phyloP scores from a whole-genome alignment of 2,888 invertebrate genomes.

The Heliconius hortense region DNA sequence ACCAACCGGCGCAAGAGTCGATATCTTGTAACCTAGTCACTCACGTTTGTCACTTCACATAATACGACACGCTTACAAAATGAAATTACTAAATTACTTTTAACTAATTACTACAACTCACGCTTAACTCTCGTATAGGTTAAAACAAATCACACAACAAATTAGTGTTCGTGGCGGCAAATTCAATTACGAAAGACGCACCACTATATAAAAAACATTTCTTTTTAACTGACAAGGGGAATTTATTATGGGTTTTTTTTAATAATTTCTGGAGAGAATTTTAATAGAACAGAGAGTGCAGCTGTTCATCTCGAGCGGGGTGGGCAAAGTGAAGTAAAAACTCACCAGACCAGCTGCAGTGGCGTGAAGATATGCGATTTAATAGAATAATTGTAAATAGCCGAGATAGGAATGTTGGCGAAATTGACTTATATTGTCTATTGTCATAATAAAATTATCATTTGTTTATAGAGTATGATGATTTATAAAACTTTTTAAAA shows the following conservation, averaged over 20 bases:
- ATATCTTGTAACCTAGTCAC: not conserved
- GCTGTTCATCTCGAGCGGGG: slow-evolving; percentile 62
- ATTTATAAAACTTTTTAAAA: slow-evolving; percentile 28
- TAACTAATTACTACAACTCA: slow-evolving; percentile 28
- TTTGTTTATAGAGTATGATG: not conserved
- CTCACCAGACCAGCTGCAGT: slow-evolving; percentile 50
- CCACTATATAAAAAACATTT: slow-evolving; percentile 49
- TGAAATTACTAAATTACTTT: slow-evolving; percentile 20
- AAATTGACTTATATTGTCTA: slow-evolving; percentile 24
- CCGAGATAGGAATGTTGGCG: slow-evolving; percentile 34
- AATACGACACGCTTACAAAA: slow-evolving; percentile 2
- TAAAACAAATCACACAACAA: slow-evolving; percentile 28
- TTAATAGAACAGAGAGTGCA: slow-evolving; percentile 55
- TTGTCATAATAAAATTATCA: slow-evolving; percentile 8
- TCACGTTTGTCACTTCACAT: not conserved
- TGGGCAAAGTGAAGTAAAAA: slow-evolving; percentile 57
- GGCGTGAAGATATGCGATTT: slow-evolving; percentile 50
- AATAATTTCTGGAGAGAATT: slow-evolving; percentile 48
- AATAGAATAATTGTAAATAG: slow-evolving; percentile 43
- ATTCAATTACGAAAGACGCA: slow-evolving; percentile 45
- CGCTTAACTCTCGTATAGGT: slow-evolving; percentile 32
- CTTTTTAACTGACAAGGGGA: slow-evolving; percentile 53
- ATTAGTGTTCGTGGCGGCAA: slow-evolving; percentile 29
- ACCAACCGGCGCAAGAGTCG: not conserved
- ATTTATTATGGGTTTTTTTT: slow-evolving; percentile 56